Conservation (phyloP, 2,888 invertebrate species). For the Mylabris sibirica region DNA sequence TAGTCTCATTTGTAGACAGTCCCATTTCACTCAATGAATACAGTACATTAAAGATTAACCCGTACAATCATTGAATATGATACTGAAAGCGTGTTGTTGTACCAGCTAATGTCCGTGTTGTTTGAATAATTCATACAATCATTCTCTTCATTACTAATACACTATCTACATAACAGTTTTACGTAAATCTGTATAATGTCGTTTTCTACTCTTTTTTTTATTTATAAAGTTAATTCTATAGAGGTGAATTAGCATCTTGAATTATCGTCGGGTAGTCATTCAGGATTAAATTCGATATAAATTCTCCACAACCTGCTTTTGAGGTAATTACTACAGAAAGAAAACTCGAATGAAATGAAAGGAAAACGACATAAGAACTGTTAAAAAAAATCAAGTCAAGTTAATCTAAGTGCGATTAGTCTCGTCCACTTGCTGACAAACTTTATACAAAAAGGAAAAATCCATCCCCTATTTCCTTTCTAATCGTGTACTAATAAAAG, state of each 20-base stretch:
- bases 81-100: not conserved
- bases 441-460: conserved; percentile 53
- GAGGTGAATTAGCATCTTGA: not conserved
- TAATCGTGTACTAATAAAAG: too few species aligned
- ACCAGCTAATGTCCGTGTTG: conserved; percentile 21
- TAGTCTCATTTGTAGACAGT: not conserved
- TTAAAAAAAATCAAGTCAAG: conserved; percentile 35
- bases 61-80: not conserved
- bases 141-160: conserved; percentile 4
- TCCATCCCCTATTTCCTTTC: conserved; percentile 31
- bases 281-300: conserved; percentile 1
- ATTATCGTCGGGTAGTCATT: not conserved
- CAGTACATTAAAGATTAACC: not conserved
- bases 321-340: not conserved
- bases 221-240: not conserved
- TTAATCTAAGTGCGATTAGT: conserved; percentile 55
- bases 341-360: not conserved
- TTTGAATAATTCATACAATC: conserved; percentile 35
- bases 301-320: not conserved
- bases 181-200: not conserved
- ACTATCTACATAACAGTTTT: not conserved
- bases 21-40: not conserved
- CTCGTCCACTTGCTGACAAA: conserved; percentile 43
- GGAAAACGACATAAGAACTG: not conserved
- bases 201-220: not conserved